Percentiles rank a stretch among this genome's conserved stretches.
phyloP scores from a whole-genome alignment of 64 coral and sea anemone genomes.

The Pocillopora damicornis region DNA sequence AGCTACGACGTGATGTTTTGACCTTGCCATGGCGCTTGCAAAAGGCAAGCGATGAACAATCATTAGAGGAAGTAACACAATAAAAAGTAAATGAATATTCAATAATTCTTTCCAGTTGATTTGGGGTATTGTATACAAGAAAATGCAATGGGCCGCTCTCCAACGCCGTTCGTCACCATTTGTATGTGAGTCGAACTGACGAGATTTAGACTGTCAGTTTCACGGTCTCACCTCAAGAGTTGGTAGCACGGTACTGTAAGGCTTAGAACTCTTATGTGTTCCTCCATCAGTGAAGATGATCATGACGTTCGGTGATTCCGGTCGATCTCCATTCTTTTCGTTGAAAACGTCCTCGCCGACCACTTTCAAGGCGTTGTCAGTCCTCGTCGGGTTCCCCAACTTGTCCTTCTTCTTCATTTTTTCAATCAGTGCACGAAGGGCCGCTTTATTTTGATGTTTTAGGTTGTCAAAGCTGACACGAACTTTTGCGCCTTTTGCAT shows the following conservation, averaged over 20 bases:
- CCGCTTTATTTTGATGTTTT: background rate
- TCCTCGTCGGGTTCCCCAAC: conserved; percentile 17
- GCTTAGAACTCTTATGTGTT: background rate
- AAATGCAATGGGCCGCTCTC: no score
- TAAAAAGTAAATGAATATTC: no score
- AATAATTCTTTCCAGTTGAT: no score
- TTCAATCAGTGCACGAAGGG: background rate
- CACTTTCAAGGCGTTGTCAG: conserved; percentile 19
- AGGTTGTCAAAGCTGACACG: background rate
- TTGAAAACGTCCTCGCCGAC: conserved; percentile 11
- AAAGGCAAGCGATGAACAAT: no score
- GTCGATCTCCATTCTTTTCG: conserved; percentile 26
- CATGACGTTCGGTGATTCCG: conserved; percentile 24
- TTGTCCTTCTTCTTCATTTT: background rate
- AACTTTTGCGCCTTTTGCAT: background rate
- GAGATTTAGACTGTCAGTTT: no score
- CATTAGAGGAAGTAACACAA: no score
- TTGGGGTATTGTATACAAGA: no score
- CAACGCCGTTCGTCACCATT: no score
- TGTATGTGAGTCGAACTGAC: no score
- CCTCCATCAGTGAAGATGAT: conserved; percentile 54
- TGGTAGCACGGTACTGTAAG: background rate
- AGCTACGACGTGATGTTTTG: no score
- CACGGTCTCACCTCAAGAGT: background rate
- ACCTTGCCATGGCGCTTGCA: no score